These are phyloP conservation scores for Achlya flavicornis DNA, from an alignment of 2,888 invertebrate species.

Conservation along the genomic window DNA sequence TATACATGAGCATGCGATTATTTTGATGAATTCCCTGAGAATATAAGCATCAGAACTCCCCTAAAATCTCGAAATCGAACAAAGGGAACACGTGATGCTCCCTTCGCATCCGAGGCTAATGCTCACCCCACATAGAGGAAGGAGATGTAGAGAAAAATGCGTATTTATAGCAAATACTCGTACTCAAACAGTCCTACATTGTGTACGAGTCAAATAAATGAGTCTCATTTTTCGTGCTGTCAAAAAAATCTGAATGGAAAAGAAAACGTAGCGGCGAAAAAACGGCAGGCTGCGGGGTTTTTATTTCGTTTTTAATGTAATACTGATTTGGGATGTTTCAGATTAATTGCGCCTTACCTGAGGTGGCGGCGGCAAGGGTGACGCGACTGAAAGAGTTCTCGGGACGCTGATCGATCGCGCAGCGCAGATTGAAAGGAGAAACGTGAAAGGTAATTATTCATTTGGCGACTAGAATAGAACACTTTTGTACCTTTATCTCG, in stretches of 20 bases:
- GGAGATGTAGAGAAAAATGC: constrained; percentile 83
- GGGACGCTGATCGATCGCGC: constrained; percentile 81
- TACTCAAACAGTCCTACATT: constrained; percentile 85
- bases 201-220: constrained; percentile 85
- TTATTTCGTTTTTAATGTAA: constrained; percentile 83
- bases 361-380: constrained; percentile 77
- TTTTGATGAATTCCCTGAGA: constrained; percentile 81
- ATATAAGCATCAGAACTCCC: constrained; percentile 79
- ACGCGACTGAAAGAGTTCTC: constrained; percentile 81
- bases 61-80: constrained; percentile 81
- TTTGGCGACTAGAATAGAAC: constrained; percentile 83
- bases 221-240: constrained; percentile 83
- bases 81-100: constrained; percentile 80
- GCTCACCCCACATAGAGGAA: constrained; percentile 79
- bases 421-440: constrained; percentile 81
- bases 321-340: constrained; percentile 83
- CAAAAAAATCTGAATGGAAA: constrained; percentile 84
- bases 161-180: constrained; percentile 85
- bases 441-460: constrained; percentile 84
- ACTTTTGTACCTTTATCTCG: constrained; percentile 83
- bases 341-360: constrained; percentile 83
- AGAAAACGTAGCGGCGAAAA: constrained; percentile 80
- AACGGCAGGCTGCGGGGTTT: constrained; percentile 75
- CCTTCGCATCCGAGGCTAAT: constrained; percentile 77
- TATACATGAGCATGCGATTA: constrained; percentile 78